These are phyloP conservation scores for Drosophila birchii DNA, from an alignment of 2,888 invertebrate species.

Conservation along the genomic window DNA sequence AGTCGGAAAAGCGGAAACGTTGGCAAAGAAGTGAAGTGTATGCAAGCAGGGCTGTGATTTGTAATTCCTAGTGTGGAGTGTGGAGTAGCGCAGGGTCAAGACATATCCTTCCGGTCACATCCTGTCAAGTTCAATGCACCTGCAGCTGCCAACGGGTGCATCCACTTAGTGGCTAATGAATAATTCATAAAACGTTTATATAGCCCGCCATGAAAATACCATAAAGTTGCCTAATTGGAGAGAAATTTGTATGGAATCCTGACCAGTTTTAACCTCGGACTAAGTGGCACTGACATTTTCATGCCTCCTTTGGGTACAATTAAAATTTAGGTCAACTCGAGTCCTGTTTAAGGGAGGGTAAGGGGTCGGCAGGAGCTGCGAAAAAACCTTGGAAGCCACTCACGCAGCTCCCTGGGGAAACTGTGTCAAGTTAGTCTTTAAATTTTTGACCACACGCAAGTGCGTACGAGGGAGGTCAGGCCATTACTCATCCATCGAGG, in stretches of 20 bases:
- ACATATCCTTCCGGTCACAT: conserved; percentile 7
- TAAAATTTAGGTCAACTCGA: conserved; percentile 40
- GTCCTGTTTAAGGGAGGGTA: background rate
- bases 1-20: conserved; percentile 19
- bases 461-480: conserved; percentile 2
- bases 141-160: conserved; percentile 1
- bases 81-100: conserved; percentile 51
- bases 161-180: conserved; percentile 8
- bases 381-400: conserved; percentile 27
- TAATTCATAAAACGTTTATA: conserved; percentile 25
- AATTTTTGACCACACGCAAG: conserved; percentile 58
- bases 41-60: conserved; percentile 19
- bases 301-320: conserved; percentile 16
- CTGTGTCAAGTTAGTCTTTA: conserved; percentile 64
- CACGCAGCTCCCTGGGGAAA: conserved; percentile 48
- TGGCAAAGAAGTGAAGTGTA: conserved; percentile 27
- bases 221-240: conserved; percentile 6
- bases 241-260: background rate
- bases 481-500: conserved; percentile 28
- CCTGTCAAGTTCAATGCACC: conserved; percentile 52
- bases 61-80: conserved; percentile 9
- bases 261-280: conserved; percentile 10
- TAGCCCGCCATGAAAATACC: background rate
- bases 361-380: conserved; percentile 15
- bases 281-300: conserved; percentile 44